Conservation (phyloP, 2,113 vertebrate species). For the Petroica traversi region DNA sequence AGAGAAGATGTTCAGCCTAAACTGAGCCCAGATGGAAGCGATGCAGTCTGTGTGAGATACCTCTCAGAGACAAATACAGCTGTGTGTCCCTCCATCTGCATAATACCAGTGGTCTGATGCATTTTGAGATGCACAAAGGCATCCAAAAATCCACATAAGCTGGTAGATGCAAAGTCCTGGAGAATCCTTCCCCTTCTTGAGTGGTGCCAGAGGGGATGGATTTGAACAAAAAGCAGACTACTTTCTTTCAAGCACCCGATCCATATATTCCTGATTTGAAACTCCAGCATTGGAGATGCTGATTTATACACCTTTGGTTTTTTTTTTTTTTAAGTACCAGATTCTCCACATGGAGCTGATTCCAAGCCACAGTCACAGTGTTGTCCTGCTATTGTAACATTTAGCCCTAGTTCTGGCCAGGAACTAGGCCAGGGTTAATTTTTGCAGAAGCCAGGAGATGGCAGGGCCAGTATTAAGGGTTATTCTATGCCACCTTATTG, state of each 20-base stretch:
- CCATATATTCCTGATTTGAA: background rate
- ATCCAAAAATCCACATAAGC: background rate
- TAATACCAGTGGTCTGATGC: background rate
- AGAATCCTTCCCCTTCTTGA: background rate
- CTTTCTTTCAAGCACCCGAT: background rate
- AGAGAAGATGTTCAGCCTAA: background rate
- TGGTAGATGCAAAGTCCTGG: background rate
- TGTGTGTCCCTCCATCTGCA: background rate
- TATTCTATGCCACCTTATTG: background rate
- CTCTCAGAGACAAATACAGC: background rate
- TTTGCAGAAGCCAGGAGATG: background rate
- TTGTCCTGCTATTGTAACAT: background rate
- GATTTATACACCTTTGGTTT: background rate
- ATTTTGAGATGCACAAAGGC: background rate
- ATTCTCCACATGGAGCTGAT: background rate
- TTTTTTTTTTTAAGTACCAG: background rate
- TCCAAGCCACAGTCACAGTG: rapidly evolving
- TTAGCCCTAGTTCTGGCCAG: background rate
- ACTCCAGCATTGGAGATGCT: background rate
- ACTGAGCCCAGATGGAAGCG: background rate
- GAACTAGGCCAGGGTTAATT: too few species aligned
- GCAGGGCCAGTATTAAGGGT: background rate
- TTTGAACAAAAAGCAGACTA: background rate
- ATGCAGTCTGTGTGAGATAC: background rate
- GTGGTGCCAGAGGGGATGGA: background rate